A percentile compares a stretch with the other conserved stretches of the same genome.
phyloP scores from a whole-genome alignment of 2,888 invertebrate genomes.

The Pachliopta kotzebuea region DNA sequence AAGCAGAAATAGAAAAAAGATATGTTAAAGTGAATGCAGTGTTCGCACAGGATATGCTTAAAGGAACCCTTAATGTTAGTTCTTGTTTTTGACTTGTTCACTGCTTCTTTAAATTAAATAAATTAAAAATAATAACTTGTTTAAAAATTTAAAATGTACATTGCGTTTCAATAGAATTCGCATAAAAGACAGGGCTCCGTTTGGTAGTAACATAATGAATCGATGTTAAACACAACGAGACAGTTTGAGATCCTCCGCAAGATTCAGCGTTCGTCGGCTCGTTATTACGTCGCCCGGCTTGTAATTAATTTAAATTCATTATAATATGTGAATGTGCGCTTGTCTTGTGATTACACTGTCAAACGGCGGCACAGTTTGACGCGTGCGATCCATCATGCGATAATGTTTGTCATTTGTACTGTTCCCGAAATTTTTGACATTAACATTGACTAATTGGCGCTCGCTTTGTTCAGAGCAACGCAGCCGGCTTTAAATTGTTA shows the following conservation, averaged over 20 bases:
- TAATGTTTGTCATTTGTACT: slow-evolving; percentile 17
- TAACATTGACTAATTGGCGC: slow-evolving; percentile 19
- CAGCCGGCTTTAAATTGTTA: not conserved
- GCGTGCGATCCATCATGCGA: slow-evolving; percentile 23
- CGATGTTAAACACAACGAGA: slow-evolving; percentile 29
- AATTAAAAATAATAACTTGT: not conserved
- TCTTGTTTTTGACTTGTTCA: not conserved
- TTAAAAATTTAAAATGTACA: not conserved
- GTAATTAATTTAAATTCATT: slow-evolving; percentile 43
- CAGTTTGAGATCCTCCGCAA: slow-evolving; percentile 23
- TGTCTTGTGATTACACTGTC: slow-evolving; percentile 44
- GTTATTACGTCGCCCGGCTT: slow-evolving; percentile 12
- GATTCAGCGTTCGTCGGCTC: slow-evolving; percentile 24
- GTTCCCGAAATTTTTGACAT: slow-evolving; percentile 15
- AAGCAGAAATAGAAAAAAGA: too few relatives aligned
- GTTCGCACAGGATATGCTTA: too few relatives aligned
- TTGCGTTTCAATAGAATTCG: not conserved
- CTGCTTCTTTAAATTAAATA: too few relatives aligned
- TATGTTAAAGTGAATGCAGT: too few relatives aligned
- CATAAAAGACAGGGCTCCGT: not conserved
- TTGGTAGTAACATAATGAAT: slow-evolving; percentile 6
- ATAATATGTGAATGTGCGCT: slow-evolving; percentile 38
- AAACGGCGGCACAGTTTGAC: slow-evolving; percentile 16
- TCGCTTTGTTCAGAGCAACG: slow-evolving; percentile 2
- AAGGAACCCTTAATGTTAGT: not conserved